These are phyloP conservation scores for Barypeithes pellucidus DNA, from an alignment of 2,888 invertebrate genomes.

Conservation along the genomic window DNA sequence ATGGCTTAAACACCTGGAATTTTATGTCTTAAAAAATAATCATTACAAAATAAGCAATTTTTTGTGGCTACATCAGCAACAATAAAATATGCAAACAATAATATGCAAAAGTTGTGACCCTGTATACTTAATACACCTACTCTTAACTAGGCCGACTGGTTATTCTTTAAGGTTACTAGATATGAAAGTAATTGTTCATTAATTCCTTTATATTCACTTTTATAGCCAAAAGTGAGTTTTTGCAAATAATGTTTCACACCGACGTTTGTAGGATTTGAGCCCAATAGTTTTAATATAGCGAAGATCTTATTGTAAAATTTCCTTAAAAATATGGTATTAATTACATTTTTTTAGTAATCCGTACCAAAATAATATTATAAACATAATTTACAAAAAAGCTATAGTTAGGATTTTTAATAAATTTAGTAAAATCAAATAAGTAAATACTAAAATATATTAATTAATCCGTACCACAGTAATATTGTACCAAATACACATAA, in stretches of 20 bases:
- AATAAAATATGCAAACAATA: conserved; percentile 39
- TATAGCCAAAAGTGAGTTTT: conserved; percentile 37
- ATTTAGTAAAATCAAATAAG: too few relatives aligned
- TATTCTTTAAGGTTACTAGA: conserved; percentile 59
- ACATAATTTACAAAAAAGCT: too few relatives aligned
- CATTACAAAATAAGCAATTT: conserved; percentile 30
- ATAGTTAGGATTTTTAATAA: too few relatives aligned
- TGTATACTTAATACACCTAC: conserved; percentile 58
- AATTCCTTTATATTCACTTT: conserved; percentile 47
- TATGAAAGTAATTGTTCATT: conserved; percentile 60
- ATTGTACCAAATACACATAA: too few relatives aligned
- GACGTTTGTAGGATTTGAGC: too few relatives aligned
- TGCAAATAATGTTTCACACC: neutral
- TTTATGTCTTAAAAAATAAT: conserved; percentile 32
- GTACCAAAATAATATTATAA: too few relatives aligned
- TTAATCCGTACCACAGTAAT: too few relatives aligned
- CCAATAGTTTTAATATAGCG: too few relatives aligned
- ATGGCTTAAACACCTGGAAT: conserved; percentile 22
- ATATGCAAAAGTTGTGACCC: conserved; percentile 46
- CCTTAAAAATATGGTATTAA: too few relatives aligned
- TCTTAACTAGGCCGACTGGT: conserved; percentile 58
- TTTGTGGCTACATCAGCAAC: conserved; percentile 31
- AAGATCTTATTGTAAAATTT: too few relatives aligned
- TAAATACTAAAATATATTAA: too few relatives aligned
- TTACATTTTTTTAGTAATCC: too few relatives aligned